phyloP scores from a whole-genome alignment of 2,888 invertebrate genomes.

The Synergus umbraculus region DNA sequence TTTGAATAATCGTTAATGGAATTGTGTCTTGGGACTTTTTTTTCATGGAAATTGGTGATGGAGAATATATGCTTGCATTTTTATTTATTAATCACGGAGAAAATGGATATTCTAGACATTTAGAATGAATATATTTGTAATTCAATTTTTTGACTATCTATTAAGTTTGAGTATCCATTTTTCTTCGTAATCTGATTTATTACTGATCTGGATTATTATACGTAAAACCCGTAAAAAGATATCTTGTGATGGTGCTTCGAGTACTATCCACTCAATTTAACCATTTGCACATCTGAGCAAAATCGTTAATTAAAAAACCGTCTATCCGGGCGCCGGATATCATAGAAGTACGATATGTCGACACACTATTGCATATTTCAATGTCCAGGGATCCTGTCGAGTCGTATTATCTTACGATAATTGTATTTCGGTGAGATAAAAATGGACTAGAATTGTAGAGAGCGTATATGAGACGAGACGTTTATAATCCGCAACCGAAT shows the following conservation, averaged over 20 bases:
- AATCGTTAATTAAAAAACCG: constrained; percentile 67
- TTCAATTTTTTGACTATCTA: too few relatives aligned
- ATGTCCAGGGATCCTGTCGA: constrained; percentile 57
- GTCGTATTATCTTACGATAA: constrained; percentile 68
- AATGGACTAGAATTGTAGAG: constrained; percentile 47
- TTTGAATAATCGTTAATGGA: neutral
- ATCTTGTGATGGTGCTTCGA: constrained; percentile 1
- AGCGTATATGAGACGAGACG: constrained; percentile 15
- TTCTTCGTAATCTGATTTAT: too few relatives aligned
- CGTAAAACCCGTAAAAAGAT: neutral
- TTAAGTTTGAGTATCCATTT: too few relatives aligned
- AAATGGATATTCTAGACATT: too few relatives aligned
- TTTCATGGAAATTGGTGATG: neutral
- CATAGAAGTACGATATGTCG: constrained; percentile 22
- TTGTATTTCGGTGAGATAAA: constrained; percentile 67
- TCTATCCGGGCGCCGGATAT: constrained; percentile 57
- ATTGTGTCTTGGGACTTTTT: neutral
- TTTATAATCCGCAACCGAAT: constrained; percentile 18
- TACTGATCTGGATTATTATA: neutral
- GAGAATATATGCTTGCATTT: too few relatives aligned
- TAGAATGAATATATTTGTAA: too few relatives aligned
- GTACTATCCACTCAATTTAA: neutral
- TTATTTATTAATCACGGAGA: too few relatives aligned
- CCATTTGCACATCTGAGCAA: constrained; percentile 61
- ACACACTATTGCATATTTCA: constrained; percentile 60